These are phyloP conservation scores for Eretmochelys imbricata DNA, from an alignment of 2,113 vertebrate species.

Conservation along the genomic window DNA sequence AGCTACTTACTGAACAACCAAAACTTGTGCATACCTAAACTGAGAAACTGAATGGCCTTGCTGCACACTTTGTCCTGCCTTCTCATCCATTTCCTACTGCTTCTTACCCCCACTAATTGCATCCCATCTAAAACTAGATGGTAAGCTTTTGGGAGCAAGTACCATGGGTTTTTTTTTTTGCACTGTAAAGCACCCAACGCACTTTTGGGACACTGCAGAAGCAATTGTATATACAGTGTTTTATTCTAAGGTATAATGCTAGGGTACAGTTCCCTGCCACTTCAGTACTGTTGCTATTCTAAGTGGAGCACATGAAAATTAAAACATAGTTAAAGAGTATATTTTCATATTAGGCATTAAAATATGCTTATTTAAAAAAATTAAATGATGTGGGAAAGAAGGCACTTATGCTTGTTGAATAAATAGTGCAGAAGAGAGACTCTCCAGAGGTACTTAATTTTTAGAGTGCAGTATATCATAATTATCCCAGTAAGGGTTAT, in stretches of 20 bases:
- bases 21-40: neutral
- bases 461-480: neutral
- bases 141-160: neutral
- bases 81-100: neutral
- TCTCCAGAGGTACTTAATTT: neutral
- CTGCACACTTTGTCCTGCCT: neutral
- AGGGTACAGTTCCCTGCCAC: neutral
- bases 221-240: neutral
- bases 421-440: neutral
- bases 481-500: neutral
- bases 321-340: neutral
- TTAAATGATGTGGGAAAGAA: neutral
- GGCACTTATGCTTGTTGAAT: neutral
- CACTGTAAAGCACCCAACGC: neutral
- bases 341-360: neutral
- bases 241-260: neutral
- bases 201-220: neutral
- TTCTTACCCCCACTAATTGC: accelerated
- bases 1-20: neutral
- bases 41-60: neutral
- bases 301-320: accelerated
- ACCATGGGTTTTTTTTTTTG: neutral
- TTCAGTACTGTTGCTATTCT: neutral
- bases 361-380: neutral
- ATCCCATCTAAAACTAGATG: neutral